Conservation (phyloP, 2,113 vertebrate genomes). For the Rhinoderma darwinii region DNA sequence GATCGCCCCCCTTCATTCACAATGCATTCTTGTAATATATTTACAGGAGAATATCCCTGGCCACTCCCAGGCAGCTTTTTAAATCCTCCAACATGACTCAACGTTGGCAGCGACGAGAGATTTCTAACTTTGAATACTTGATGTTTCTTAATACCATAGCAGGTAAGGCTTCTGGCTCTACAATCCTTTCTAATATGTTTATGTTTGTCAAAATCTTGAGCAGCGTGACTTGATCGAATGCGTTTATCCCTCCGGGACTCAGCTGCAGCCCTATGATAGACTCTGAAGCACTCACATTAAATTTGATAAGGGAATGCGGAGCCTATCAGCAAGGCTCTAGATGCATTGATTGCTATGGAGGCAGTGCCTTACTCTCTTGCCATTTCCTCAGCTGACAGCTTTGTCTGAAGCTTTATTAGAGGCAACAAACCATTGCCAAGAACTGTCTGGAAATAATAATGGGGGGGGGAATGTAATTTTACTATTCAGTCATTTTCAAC, state of each 20-base stretch:
- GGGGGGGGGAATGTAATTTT: slow-evolving; percentile 79
- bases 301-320: slow-evolving; percentile 68
- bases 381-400: slow-evolving; percentile 79
- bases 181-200: slow-evolving; percentile 67
- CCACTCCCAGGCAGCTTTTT: slow-evolving; percentile 95
- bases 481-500: slow-evolving; percentile 76
- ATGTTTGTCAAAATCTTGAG: slow-evolving; percentile 67
- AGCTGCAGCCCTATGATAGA: slow-evolving; percentile 64
- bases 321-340: slow-evolving; percentile 64
- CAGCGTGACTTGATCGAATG: slow-evolving; percentile 61
- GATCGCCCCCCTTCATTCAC: not conserved
- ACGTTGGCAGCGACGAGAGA: slow-evolving; percentile 97
- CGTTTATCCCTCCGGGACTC: slow-evolving; percentile 67
- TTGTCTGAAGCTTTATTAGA: slow-evolving; percentile 83
- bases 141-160: slow-evolving; percentile 99
- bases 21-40: not conserved
- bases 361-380: slow-evolving; percentile 71
- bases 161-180: slow-evolving; percentile 77
- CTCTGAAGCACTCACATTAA: slow-evolving; percentile 66
- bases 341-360: slow-evolving; percentile 70
- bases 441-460: slow-evolving; percentile 82
- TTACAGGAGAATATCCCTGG: slow-evolving; percentile 91
- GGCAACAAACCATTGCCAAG: slow-evolving; percentile 80
- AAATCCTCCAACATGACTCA: slow-evolving; percentile 99
- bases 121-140: slow-evolving; percentile 98